Conservation (phyloP, 2,797 vertebrate genomes). For the Halcyon badia region DNA sequence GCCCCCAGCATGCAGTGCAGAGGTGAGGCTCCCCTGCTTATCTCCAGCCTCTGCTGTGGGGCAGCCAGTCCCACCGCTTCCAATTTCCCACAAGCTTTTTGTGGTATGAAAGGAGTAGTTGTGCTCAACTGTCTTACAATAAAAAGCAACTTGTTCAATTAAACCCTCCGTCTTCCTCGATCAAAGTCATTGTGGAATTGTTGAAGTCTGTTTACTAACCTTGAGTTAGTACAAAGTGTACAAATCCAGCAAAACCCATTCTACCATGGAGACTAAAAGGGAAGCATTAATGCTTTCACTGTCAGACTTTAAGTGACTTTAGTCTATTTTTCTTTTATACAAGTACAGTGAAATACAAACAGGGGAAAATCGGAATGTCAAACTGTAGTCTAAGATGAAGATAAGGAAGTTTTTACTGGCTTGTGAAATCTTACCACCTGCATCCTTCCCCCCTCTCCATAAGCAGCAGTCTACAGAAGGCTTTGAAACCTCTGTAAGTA, state of each 20-base stretch:
- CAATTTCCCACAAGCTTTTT: not conserved
- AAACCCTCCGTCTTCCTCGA: not conserved
- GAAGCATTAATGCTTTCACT: not conserved
- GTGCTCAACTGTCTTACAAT: not conserved
- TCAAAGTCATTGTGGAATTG: not conserved
- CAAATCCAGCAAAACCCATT: not conserved
- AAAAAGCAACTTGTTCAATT: not conserved
- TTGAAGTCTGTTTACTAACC: not conserved
- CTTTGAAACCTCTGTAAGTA: not conserved
- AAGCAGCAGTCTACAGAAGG: not conserved
- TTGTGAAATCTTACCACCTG: not conserved
- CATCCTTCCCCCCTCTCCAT: not conserved
- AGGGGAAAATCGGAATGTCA: not conserved
- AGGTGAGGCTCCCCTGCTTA: not conserved
- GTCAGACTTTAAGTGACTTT: not conserved
- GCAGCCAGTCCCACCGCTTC: fast-evolving
- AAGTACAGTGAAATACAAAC: not conserved
- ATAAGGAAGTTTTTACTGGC: not conserved
- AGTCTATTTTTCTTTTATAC: not conserved
- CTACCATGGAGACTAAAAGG: not conserved
- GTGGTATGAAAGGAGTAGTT: not conserved
- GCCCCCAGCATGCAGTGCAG: fast-evolving
- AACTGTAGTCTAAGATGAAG: not conserved
- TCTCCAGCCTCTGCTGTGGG: not conserved
- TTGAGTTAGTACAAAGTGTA: not conserved